phyloP scores from a whole-genome alignment of 2,888 invertebrate genomes.

The Galerucella calmariensis region DNA sequence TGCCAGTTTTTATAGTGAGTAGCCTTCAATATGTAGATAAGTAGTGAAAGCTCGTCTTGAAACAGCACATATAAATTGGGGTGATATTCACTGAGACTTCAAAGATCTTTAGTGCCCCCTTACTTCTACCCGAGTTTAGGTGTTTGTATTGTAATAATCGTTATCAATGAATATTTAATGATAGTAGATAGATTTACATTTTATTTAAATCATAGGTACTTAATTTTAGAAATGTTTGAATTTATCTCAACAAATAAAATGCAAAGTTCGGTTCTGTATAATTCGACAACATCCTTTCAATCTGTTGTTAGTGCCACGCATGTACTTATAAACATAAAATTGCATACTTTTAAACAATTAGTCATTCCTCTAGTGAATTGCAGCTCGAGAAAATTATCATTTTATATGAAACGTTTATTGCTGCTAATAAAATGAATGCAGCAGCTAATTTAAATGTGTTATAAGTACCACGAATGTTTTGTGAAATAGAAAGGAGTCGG shows the following conservation, averaged over 20 bases:
- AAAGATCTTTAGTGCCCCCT: too few species aligned
- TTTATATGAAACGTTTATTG: constrained; percentile 13
- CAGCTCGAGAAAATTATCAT: constrained; percentile 18
- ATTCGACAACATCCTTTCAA: constrained; percentile 12
- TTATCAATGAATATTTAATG: too few species aligned
- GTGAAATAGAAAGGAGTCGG: constrained; percentile 1
- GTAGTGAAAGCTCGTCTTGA: too few species aligned
- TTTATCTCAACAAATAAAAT: neutral
- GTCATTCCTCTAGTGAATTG: constrained; percentile 13
- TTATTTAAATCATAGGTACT: too few species aligned
- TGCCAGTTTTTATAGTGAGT: too few species aligned
- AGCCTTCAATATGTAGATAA: too few species aligned
- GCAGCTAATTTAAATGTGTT: constrained; percentile 2
- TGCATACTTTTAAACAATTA: constrained; percentile 21
- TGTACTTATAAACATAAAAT: constrained; percentile 15
- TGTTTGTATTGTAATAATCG: too few species aligned
- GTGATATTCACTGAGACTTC: too few species aligned
- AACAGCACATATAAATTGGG: too few species aligned
- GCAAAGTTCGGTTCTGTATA: constrained; percentile 1
- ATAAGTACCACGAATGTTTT: neutral
- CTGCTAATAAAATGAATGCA: neutral
- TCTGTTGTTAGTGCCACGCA: constrained; percentile 12
- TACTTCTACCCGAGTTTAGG: too few species aligned
- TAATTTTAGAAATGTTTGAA: too few species aligned
- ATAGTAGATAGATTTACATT: too few species aligned